Evolutionary conservation across 1,140 invertebrate species (phyloP), one percentile per base, ranked within the genome.

Genomic region (Melanaphis sacchari): DNA sequence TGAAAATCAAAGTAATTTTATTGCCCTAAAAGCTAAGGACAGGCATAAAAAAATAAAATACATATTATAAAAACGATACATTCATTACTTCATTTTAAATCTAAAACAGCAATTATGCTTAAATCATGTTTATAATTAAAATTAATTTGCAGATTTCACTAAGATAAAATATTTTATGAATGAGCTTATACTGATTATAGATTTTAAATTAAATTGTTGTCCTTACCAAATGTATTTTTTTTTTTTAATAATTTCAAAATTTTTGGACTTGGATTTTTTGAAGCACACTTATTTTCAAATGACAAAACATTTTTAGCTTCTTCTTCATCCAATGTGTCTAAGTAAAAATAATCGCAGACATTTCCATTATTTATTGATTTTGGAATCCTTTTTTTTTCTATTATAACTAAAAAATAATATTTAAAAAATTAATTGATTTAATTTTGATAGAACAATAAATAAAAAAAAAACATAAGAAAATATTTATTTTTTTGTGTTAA

Each of bases 361-460:
- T 87, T 87, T 87, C 84, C 84, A 87, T 87, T 87, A 46, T 87
- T 87, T n/a, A 15, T 87, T 46, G 41, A 43, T 87, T 87, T 87
- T 87, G 84, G 84, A 21, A 87, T 87, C 38, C 46, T 84, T 36
- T 89, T 89, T 49, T 26, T 21, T 6, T 52, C 87, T 89, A 52
- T 41, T 46, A n/a, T 18, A 2, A 88, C 26, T 41, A 87, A 87
- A 41, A 49, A 88, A 88, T n/a, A n/a, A 46, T 26, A 31, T 11
- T n/a, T 76, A 4, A n/a, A 76, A n/a, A 76, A 66, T n/a, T n/a
- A 18, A 66, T 24, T 66, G 31, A n/a, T 4, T 15, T n/a, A 15
- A n/a, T 66, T 66, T n/a, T 66, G 59, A 66, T 18, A 66, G n/a
- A n/a, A 66, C 15, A 66, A 66, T 66, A n/a, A 66, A n/a, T 66